These are phyloP conservation scores for Scartelaos histophorus DNA, from an alignment of 2,113 vertebrate genomes.

Conservation along the genomic window DNA sequence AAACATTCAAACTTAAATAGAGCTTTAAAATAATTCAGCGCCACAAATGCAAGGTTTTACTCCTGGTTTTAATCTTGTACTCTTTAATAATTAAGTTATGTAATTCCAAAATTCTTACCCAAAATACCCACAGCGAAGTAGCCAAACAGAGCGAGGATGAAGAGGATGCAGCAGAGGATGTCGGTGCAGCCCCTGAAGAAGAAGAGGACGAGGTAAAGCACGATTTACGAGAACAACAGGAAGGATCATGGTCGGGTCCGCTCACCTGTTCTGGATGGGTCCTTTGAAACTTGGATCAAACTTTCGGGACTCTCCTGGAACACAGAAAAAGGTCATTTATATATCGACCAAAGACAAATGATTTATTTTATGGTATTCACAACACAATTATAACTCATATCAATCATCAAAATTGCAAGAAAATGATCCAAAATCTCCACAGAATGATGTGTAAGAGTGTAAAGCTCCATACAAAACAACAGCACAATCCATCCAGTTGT, in stretches of 20 bases:
- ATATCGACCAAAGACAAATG: neutral
- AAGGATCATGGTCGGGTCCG: neutral
- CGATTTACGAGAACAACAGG: neutral
- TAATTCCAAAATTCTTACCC: slow-evolving; percentile 72
- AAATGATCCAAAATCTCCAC: too few species aligned
- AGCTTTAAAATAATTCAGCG: neutral
- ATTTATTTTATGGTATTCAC: neutral
- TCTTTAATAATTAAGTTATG: neutral
- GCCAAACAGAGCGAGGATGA: slow-evolving; percentile 83
- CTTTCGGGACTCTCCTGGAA: slow-evolving; percentile 85
- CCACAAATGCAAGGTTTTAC: neutral
- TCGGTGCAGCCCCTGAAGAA: slow-evolving; percentile 88
- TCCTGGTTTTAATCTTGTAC: neutral
- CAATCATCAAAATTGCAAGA: too few species aligned
- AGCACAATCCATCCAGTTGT: neutral
- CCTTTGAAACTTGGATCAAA: slow-evolving; percentile 93
- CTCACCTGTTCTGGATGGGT: slow-evolving; percentile 77
- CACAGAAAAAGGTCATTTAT: slow-evolving; percentile 15
- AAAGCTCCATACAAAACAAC: too few species aligned
- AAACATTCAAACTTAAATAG: neutral
- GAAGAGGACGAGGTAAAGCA: neutral
- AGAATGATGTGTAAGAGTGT: too few species aligned
- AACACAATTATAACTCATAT: neutral
- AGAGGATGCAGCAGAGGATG: slow-evolving; percentile 86
- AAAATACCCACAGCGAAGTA: slow-evolving; percentile 90